Evolutionary conservation across 2,797 vertebrate species (phyloP), one percentile per base, ranked within the genome.

Genomic region (Microctenopoma stevenorrisi): DNA sequence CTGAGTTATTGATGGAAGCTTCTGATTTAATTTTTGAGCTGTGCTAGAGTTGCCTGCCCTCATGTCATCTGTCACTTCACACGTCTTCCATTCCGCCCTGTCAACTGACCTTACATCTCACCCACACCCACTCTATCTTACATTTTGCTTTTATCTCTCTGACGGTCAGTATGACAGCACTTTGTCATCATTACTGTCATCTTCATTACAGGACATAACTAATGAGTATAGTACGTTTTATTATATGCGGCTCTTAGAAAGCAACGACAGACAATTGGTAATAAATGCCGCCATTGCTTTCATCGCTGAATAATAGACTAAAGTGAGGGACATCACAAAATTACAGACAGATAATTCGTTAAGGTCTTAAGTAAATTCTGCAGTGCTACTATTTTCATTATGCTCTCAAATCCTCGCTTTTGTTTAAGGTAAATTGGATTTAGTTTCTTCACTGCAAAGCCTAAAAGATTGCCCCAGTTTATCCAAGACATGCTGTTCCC

Each of bases 401-500:
- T 38, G 2, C 37, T 38, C 37, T 38, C 11, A 11, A 37, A 38
- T 4, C 37, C 37, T 12, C 10, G 12, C 37, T 38, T 38, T 11
- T 38, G 37, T 38, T 38, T 38, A 38, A 56, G 56, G 49, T 53
- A 64, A 73, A 73, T 44, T 71, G 30, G 68, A 76, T 78, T 81
- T 40, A 14, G 51, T 70, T 62, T 18, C 49, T 60, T 26, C 28
- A 52, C 25, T 48, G 30, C 49, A 72, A 58, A 77, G 46, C 65
- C 42, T 15, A 56, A 35, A 33, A 62, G 42, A 46, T 43, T 56
- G 35, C 16, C 62, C 30, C 44, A 64, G 61, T 55, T 72, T 61
- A 48, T 65, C 46, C 40, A 55, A 65, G 66, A 64, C 43, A 42
- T 48, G 64, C 57, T 70, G 64, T 66, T 64, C 49, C 7, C 33